Base-by-base conservation (phyloP, 2,113 vertebrate species). In the Athene noctua region DNA sequence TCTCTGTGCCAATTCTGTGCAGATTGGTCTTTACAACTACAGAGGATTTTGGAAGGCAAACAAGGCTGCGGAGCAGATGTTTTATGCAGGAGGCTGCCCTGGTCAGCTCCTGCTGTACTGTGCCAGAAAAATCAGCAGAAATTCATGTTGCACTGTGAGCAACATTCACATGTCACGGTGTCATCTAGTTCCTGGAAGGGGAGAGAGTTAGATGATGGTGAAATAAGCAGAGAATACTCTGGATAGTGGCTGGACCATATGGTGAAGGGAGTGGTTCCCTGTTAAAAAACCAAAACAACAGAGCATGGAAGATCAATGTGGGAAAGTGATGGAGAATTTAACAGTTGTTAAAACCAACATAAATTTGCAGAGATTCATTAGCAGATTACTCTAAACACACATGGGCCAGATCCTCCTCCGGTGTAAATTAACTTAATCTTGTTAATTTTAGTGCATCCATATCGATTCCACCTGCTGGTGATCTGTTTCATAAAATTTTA, bases 41-140 rank as follows among this genome's bases (percentile, higher is more conserved):
- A 49, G 73, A 86, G 25, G 59, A 61, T 85, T 94, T 92, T 80
- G 83, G 68, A 94, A 94, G 36, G 52, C 34, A 84, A 87, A 70
- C 30, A 79, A 62, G 52, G 40, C 92, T 87, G 77, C 5, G 2
- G 91, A 92, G 61, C 86, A 96, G 92, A 93, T 96, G 80, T 95
- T 97, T 96, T 74, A 86, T 87, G 67, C 92, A 94, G 87, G 74
- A 94, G 72, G 70, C 82, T 94, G 80, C 87, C 52, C 79, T 95
- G 80, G 89, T 92, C 80, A 96, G 59, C 44, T 42, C 32, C 38
- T 17, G 13, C 59, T 90, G 52, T 78, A 61, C 20, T 51, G 68
- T 96, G 96, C 95, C 92, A 97, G 92, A 89, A 90, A 96, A 97
- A 93, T 95, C 93, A 97, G 92, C 95, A 95, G 90, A 97, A 97